A percentile compares a stretch with the other conserved stretches of the same genome.
Evolutionary conservation across 2,888 invertebrate genomes (phyloP).

Genomic region (Hetaerina titia): DNA sequence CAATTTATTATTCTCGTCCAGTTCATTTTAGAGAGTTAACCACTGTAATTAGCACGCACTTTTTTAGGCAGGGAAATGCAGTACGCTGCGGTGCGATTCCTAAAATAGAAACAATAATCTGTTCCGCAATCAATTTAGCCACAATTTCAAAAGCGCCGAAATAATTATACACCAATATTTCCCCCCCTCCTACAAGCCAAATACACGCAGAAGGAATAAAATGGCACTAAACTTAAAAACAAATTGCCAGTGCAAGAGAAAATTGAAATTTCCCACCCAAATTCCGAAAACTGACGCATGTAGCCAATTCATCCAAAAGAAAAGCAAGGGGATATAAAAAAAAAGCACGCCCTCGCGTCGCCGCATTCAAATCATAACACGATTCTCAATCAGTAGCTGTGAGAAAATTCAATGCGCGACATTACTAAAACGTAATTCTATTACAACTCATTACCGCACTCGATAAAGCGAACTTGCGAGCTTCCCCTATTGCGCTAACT

Average conservation of each 20-base stretch:
- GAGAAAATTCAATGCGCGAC: constrained; percentile 32
- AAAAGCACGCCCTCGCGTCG: constrained; percentile 7
- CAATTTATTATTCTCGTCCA: constrained; percentile 33
- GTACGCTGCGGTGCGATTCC: constrained; percentile 10
- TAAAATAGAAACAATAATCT: constrained; percentile 7
- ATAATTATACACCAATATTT: constrained; percentile 53
- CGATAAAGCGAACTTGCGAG: constrained; percentile 21
- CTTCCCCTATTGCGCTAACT: constrained; percentile 4
- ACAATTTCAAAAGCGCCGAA: constrained; percentile 46
- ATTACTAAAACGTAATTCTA: constrained; percentile 60
- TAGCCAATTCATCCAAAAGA: constrained; percentile 43
- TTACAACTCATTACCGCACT: constrained; percentile 52
- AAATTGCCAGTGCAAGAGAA: constrained; percentile 35
- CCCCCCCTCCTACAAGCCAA: background rate
- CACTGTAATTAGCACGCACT: constrained; percentile 36
- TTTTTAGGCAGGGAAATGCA: background rate
- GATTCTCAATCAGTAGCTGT: constrained; percentile 36
- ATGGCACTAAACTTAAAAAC: background rate
- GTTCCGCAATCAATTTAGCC: constrained; percentile 50
- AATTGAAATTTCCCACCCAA: background rate
- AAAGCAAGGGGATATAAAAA: background rate
- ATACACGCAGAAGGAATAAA: background rate
- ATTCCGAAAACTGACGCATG: background rate
- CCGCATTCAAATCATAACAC: constrained; percentile 64
- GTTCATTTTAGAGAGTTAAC: constrained; percentile 20